Base-by-base conservation (phyloP, 2,888 invertebrate genomes). In the Ecliptopera silaceata region DNA sequence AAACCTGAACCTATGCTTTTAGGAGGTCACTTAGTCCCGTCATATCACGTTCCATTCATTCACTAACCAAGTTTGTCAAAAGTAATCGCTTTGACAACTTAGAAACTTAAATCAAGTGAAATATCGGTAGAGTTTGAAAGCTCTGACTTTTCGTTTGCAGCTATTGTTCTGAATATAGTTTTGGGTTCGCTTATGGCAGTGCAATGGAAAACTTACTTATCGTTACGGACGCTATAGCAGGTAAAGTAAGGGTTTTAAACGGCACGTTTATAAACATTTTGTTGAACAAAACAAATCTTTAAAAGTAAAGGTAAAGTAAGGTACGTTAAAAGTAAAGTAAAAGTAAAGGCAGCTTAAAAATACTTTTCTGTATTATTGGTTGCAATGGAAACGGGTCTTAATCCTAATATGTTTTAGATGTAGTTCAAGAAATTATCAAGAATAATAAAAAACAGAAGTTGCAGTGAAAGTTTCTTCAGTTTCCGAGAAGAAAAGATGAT, bases 21-120 rank as follows among this genome's bases (percentile, higher is more conserved):
- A 60, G 51, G 41, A 49, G 60, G 53, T 62, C 58, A 56, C 57
- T 62, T 47, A 34, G 49, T 51, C 57, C 45, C 53, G 65, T 61
- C 63, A 56, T 58, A 63, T 64, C 53, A 59, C 57, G 57, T 62
- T 64, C 38, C 57, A 43, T 59, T 59, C 55, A 50, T 48, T 46
- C 45, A 10, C 22, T 42, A 13, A 42, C 15, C 20, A 49, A 57
- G 48, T 52, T 55, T 56, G 50, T 50, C 54, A 59, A 17, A 44
- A 44, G 52, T 51, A 54, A 57, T 59, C 59, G 48, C 53, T 56
- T 56, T 26, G 20, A 4, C 32, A 59, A 61, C 49, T 64, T 59
- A 45, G 45, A 38, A 57, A 63, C 52, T 53, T 58, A 61, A 61
- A 60, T 63, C 59, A 44, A 56, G 55, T 65, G 62, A 63, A 65